Evolutionary conservation across 2,888 invertebrate species (phyloP).

Genomic region (Hermaeophaga mercurialis): DNA sequence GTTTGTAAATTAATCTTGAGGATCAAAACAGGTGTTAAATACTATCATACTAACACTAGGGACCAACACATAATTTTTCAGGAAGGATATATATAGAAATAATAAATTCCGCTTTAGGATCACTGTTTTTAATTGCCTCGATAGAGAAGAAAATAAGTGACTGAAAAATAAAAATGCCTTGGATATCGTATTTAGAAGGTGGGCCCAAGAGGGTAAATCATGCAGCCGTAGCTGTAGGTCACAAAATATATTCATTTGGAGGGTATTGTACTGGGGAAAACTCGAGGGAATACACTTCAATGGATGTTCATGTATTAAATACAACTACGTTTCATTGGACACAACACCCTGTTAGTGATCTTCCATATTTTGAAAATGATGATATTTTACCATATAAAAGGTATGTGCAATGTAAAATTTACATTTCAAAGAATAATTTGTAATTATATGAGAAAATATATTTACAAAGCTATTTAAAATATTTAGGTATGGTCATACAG

Average conservation of each 20-base stretch:
- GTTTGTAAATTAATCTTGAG: too few relatives aligned
- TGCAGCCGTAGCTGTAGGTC: conserved; percentile 82
- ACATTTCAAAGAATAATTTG: too few relatives aligned
- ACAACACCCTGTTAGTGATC: conserved; percentile 60
- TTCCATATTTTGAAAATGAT: conserved; percentile 58
- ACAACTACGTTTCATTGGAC: conserved; percentile 71
- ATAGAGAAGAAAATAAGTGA: conserved; percentile 5
- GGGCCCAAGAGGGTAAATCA: conserved; percentile 92
- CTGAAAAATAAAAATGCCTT: conserved; percentile 64
- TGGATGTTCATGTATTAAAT: conserved; percentile 86
- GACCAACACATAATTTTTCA: not conserved
- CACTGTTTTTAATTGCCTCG: not conserved
- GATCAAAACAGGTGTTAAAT: too few relatives aligned
- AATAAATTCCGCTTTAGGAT: not conserved
- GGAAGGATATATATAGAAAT: not conserved
- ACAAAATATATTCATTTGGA: conserved; percentile 87
- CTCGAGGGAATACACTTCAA: conserved; percentile 74
- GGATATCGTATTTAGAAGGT: conserved; percentile 86
- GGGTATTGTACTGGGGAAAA: conserved; percentile 89
- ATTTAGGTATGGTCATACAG: conserved; percentile 83
- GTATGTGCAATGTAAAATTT: conserved; percentile 25
- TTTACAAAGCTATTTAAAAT: too few relatives aligned
- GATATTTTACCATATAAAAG: conserved; percentile 76
- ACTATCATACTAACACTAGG: not conserved
- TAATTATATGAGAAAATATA: not conserved